Evolutionary conservation across 2,888 invertebrate genomes (phyloP).

Genomic region (Odontocolon sp.): DNA sequence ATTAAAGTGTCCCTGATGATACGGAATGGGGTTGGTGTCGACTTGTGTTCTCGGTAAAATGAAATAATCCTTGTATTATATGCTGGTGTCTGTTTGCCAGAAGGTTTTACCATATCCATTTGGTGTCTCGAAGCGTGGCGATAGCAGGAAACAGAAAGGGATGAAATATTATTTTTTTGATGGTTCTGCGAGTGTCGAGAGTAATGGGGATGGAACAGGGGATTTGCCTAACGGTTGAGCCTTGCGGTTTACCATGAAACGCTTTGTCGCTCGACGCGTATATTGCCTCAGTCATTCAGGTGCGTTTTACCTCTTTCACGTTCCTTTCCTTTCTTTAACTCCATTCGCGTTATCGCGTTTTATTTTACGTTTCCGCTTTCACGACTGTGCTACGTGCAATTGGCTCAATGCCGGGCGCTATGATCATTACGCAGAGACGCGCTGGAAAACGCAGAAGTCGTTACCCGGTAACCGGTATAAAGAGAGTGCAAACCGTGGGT

Average conservation of each 20-base stretch:
- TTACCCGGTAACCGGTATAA: too few species aligned
- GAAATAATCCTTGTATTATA: constrained; percentile 32
- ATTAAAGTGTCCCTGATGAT: background rate
- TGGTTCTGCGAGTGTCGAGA: background rate
- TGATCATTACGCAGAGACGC: background rate
- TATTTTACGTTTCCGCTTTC: background rate
- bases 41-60: background rate
- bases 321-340: background rate
- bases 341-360: background rate
- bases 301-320: background rate
- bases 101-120: constrained; percentile 5
- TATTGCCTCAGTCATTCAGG: background rate
- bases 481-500: too few species aligned
- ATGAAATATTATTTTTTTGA: background rate
- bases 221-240: constrained; percentile 3
- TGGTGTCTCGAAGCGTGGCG: background rate
- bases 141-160: background rate
- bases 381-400: background rate
- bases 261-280: background rate
- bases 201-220: background rate
- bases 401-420: background rate
- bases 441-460: background rate
- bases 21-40: background rate
- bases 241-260: constrained; percentile 14
- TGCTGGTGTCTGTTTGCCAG: background rate